A percentile compares a stretch with the other conserved stretches of the same genome.
Evolutionary conservation across 1,140 invertebrate genomes (phyloP).

Genomic region (Dendroctonus valens): DNA sequence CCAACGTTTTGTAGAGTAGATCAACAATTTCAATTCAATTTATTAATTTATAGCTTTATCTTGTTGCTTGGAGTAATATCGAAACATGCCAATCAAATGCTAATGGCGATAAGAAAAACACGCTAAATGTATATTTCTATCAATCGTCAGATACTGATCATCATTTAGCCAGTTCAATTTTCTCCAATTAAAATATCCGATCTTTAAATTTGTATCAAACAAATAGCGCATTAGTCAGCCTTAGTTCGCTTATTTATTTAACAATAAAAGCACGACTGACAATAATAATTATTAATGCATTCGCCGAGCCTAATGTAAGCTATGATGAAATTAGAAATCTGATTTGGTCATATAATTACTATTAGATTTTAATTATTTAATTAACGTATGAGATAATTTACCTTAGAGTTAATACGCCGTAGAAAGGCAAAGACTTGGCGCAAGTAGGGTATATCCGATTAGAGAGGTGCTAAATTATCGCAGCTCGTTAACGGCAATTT

Average conservation of each 20-base stretch:
- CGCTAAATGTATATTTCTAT: too few species aligned
- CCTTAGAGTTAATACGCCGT: slow-evolving; percentile 14
- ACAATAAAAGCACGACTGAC: slow-evolving; percentile 1
- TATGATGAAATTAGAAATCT: slow-evolving; percentile 35
- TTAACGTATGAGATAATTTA: slow-evolving; percentile 26
- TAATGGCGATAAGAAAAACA: too few species aligned
- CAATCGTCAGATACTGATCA: too few species aligned
- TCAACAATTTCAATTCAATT: too few species aligned
- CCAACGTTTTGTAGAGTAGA: too few species aligned
- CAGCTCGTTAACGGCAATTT: too few species aligned
- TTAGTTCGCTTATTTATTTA: neutral
- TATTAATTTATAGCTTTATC: too few species aligned
- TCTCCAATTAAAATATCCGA: too few species aligned
- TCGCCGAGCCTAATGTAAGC: slow-evolving; percentile 12
- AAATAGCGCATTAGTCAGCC: neutral
- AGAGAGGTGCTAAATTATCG: neutral
- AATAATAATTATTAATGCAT: slow-evolving; percentile 30
- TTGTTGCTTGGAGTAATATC: too few species aligned
- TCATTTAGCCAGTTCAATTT: too few species aligned
- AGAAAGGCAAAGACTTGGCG: slow-evolving; percentile 6
- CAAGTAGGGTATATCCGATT: neutral
- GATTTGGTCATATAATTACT: slow-evolving; percentile 32
- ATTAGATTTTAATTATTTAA: slow-evolving; percentile 32
- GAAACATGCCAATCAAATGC: too few species aligned
- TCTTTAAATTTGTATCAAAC: too few species aligned